A percentile compares a stretch with the other conserved stretches of the same genome.
Conservation (phyloP, 1,140 invertebrate genomes). For the Zophobas morio region DNA sequence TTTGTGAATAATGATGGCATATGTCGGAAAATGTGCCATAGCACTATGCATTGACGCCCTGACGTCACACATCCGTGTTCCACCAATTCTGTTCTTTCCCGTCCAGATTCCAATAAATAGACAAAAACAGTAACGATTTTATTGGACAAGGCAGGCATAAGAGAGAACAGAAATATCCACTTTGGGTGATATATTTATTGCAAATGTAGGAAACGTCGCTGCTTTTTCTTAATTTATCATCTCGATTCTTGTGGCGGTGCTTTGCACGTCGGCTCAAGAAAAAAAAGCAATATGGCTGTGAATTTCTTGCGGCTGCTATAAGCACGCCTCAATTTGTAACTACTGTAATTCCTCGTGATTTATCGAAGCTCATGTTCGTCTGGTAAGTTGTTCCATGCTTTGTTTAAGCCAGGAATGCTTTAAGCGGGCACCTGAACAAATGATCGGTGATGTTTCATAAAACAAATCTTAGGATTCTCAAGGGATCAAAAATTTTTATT, state of each 20-base stretch:
- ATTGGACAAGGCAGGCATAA: slow-evolving; percentile 12
- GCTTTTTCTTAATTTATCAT: background rate
- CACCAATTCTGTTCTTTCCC: background rate
- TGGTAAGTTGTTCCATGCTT: slow-evolving; percentile 10
- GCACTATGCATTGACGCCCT: slow-evolving; percentile 6
- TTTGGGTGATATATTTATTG: slow-evolving; percentile 29
- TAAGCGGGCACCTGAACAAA: slow-evolving; percentile 19
- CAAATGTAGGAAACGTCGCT: slow-evolving; percentile 19
- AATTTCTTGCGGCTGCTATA: slow-evolving; percentile 5
- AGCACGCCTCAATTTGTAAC: slow-evolving; percentile 26
- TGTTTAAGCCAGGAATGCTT: slow-evolving; percentile 16
- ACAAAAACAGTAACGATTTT: slow-evolving; percentile 26
- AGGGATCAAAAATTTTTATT: no score
- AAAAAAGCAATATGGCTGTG: slow-evolving; percentile 17
- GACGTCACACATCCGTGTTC: background rate
- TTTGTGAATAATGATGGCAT: slow-evolving; percentile 34
- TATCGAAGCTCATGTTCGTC: slow-evolving; percentile 25
- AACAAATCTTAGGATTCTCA: background rate
- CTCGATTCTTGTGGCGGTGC: background rate
- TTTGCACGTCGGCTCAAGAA: slow-evolving; percentile 11
- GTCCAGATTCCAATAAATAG: slow-evolving; percentile 1
- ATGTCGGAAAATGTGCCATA: slow-evolving; percentile 4
- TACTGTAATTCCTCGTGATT: slow-evolving; percentile 24
- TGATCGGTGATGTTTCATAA: background rate
- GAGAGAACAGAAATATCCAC: slow-evolving; percentile 10